Evolutionary conservation across 2,888 invertebrate genomes (phyloP), one percentile per base, ranked within the genome.

Genomic region (Conops quadrifasciatus): DNA sequence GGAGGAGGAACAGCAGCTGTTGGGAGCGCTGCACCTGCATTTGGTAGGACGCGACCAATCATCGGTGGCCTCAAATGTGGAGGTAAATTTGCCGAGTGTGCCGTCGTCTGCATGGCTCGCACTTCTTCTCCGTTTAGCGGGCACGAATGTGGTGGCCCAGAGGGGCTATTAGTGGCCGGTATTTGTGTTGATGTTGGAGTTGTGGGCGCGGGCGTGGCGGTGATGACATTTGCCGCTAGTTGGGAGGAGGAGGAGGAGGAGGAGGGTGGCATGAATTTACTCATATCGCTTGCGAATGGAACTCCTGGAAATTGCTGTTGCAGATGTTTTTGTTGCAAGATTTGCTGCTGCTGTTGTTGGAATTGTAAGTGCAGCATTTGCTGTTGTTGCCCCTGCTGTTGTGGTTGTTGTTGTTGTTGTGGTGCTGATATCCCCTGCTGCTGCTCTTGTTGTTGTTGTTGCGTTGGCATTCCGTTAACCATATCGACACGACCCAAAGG

Each of bases 51-150:
- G 24, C 24, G 26, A 24, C 80, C 80, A 72, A 80, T 82, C 4
- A 74, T 65, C 2, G 78, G 72, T 5, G 80, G 80, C 68, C 82
- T 78, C 71, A 82, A 71, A 75, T 83, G 80, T 2, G 77, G 75
- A 36, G 82, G 81, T 60, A 82, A 64, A 73, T 80, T 80, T 5
- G 51, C 73, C 79, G 26, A 71, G 62, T 9, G 58, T 26, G 24
- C 11, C 4, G 5, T 24, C 9, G 58, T 3, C 24, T 2, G 11
- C n/a, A n/a, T 58, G 58, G 74, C 70, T 45, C 62, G 69, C 62
- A 75, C 73, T 56, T 71, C 72, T n/a, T 73, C 69, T 24, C 72
- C 74, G 69, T 73, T 77, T n/a, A 56, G 21, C n/a, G 43, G 62
- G n/a, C n/a, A n/a, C n/a, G n/a, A n/a, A n/a, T n/a, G n/a, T 64